phyloP scores from a whole-genome alignment of 37 sponge, comb jelly and placozoan species.

The Oscarella lobularis region DNA sequence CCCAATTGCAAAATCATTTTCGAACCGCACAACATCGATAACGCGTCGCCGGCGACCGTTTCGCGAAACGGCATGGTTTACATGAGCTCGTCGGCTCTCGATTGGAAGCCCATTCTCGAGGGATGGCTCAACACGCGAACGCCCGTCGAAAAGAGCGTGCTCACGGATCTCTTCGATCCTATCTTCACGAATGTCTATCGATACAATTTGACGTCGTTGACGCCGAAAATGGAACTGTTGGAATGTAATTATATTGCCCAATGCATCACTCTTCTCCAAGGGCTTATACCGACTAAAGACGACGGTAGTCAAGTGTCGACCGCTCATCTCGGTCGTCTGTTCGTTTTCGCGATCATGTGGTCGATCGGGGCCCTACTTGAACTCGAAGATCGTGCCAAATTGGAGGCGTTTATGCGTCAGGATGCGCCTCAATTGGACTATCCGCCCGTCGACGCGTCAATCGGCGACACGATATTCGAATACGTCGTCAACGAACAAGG shows the following conservation, averaged over 20 bases:
- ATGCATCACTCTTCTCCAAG: conserved; percentile 41
- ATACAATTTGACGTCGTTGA: conserved; percentile 29
- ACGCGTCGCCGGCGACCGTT: conserved; percentile 97
- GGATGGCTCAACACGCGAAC: conserved; percentile 14
- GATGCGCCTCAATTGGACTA: conserved; percentile 47
- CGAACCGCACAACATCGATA: conserved; percentile 98
- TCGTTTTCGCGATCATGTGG: conserved; percentile 96
- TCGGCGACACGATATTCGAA: conserved; percentile 96
- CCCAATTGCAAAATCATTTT: conserved; percentile 91
- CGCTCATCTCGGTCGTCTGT: conserved; percentile 66
- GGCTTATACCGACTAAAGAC: conserved; percentile 72
- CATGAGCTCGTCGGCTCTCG: conserved; percentile 98
- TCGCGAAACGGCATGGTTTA: conserved; percentile 99
- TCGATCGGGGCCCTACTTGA: conserved; percentile 89
- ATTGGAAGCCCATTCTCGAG: conserved; percentile 73
- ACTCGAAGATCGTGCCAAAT: conserved; percentile 78
- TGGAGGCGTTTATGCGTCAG: conserved; percentile 82
- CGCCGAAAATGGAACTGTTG: conserved; percentile 85
- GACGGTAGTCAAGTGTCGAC: conserved; percentile 43
- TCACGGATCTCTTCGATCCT: conserved; percentile 57
- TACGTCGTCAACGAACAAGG: conserved; percentile 43
- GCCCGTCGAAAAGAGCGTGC: conserved; percentile 47
- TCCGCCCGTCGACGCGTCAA: conserved; percentile 33
- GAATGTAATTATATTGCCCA: conserved; percentile 86
- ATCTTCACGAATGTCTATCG: conserved; percentile 62